Evolutionary conservation across 2,888 invertebrate species (phyloP), one percentile per base, ranked within the genome.

Genomic region (Pterostichus madidus): DNA sequence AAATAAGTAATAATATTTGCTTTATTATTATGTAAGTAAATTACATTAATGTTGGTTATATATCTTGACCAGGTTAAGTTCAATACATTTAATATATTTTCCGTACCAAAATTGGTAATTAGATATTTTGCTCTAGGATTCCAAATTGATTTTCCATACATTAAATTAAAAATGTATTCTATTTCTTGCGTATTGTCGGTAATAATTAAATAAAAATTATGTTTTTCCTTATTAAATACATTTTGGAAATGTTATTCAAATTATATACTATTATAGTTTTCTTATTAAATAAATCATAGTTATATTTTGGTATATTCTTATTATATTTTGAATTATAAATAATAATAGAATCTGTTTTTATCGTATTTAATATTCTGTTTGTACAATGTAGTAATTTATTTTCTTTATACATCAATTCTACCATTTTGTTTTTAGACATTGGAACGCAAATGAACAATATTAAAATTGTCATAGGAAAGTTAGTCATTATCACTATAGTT

Each of bases 51-150:
- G 56, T 77, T 77, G 0, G 35, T 56, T 15, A 77, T 39, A 77
- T 77, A 77, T 77, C 59, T 77, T n/a, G 11, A 46, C 76, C 76
- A 76, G 17, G 76, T 49, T n/a, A 76, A 31, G 24, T 49, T 32
- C 5, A 76, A 76, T 32, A 76, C 8, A 52, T 52, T 8, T 10
- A 15, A 24, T 52, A 49, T 52, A 52, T 76, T 52, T 76, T 52
- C 76, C 15, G 17, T 73, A 17, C 49, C 76, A 11, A 32, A 31
- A 32, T 52, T 53, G 10, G 32, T 17, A 76, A 76, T 32, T 52
- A 76, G 11, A 76, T 31, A 76, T 32, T 52, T 76, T 76, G 49
- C 17, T 31, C 13, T 49, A 52, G 76, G 11, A 52, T 53, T 76
- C 76, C 76, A 76, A 44, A 49, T 73, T 11, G 46, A 15, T 44